Percentiles rank a stretch among this genome's conserved stretches.
Evolutionary conservation across 2,797 vertebrate genomes (phyloP).

Genomic region (Bradypus variegatus): DNA sequence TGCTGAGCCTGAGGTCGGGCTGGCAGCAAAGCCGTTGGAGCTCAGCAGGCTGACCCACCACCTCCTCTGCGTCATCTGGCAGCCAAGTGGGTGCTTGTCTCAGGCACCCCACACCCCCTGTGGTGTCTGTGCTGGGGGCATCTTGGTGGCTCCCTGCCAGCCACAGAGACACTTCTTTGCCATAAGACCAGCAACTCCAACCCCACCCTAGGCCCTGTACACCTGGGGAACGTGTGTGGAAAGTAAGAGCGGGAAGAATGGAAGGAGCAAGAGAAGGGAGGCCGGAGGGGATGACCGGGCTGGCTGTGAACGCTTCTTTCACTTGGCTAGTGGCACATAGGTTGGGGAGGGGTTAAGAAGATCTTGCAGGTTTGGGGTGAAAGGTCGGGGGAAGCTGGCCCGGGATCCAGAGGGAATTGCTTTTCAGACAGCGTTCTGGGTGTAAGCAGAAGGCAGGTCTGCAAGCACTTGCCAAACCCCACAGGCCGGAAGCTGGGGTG

Average conservation of each 20-base stretch:
- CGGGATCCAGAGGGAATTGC: background rate
- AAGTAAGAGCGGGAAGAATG: background rate
- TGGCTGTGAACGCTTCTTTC: background rate
- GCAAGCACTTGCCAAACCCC: rapidly evolving
- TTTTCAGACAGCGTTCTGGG: background rate
- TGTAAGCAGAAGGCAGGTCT: background rate
- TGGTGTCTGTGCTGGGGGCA: background rate
- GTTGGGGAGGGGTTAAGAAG: background rate
- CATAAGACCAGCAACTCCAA: background rate
- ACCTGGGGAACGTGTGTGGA: too few species aligned
- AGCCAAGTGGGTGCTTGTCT: background rate
- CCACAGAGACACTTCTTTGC: background rate
- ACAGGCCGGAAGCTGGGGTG: background rate
- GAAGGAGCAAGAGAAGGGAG: background rate
- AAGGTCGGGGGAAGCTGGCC: background rate
- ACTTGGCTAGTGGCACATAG: background rate
- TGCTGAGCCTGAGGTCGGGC: background rate
- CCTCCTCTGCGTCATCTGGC: rapidly evolving
- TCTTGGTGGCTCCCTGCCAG: background rate
- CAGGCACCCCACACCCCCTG: background rate
- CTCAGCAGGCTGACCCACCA: background rate
- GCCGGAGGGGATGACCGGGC: background rate
- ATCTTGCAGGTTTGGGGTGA: background rate
- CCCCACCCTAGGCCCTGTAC: background rate
- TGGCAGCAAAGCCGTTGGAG: rapidly evolving